Conservation (phyloP, 2,113 vertebrate genomes). For the Zonotrichia leucophrys region DNA sequence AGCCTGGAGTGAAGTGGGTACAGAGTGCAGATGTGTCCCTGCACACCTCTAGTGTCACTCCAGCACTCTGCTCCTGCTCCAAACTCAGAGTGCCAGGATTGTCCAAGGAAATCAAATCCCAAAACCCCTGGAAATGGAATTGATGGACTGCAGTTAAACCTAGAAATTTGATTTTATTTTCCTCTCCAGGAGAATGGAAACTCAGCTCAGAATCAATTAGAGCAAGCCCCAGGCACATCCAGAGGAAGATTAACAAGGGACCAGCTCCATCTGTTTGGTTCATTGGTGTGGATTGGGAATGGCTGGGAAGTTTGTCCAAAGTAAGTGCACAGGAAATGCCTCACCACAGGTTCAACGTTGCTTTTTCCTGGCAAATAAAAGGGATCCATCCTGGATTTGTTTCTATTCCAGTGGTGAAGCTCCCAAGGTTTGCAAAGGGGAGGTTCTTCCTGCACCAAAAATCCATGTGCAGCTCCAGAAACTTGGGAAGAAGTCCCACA, state of each 20-base stretch:
- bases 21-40: not conserved
- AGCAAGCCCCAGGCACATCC: not conserved
- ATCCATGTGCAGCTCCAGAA: not conserved
- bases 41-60: not conserved
- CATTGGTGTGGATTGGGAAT: not conserved
- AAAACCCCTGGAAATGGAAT: not conserved
- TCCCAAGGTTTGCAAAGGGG: not conserved
- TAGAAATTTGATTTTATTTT: not conserved
- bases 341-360: not conserved
- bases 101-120: not conserved
- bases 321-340: not conserved
- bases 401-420: not conserved
- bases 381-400: not conserved
- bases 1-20: too few species aligned
- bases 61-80: not conserved
- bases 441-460: not conserved
- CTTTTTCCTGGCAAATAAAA: not conserved
- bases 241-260: not conserved
- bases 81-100: not conserved
- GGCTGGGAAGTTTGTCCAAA: not conserved
- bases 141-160: not conserved
- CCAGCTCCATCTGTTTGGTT: not conserved
- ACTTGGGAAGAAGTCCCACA: not conserved
- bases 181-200: not conserved
- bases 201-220: slow-evolving; percentile 17